These are phyloP conservation scores for Aphis gossypii DNA, from an alignment of 1,140 invertebrate species.

Conservation along the genomic window DNA sequence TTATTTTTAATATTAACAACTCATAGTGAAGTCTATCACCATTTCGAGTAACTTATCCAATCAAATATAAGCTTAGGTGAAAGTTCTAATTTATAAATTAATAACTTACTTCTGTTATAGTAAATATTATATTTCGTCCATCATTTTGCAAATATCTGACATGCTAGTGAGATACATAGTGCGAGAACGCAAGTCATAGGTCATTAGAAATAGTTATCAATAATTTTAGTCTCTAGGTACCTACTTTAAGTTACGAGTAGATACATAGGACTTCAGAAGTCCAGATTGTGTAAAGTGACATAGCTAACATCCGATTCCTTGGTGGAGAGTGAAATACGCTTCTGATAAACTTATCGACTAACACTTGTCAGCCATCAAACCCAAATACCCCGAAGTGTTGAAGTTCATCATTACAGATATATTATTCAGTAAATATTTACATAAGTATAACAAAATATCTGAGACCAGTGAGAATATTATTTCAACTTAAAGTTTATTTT, in stretches of 20 bases:
- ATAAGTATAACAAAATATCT: background rate
- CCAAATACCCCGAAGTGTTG: background rate
- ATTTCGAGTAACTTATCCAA: background rate
- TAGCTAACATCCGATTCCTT: background rate
- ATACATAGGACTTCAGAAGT: background rate
- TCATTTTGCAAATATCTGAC: background rate
- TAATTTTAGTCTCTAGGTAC: background rate
- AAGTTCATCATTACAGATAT: background rate
- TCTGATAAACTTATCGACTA: conserved; percentile 10
- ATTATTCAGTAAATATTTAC: background rate
- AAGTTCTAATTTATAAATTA: background rate
- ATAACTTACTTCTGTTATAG: background rate
- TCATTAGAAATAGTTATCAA: background rate
- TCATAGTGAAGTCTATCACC: background rate
- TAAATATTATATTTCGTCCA: background rate
- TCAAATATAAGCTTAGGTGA: background rate
- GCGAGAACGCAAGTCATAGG: background rate
- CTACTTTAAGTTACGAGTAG: background rate
- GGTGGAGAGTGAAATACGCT: background rate
- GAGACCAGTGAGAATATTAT: background rate
- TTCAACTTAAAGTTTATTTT: background rate
- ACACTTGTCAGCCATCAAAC: background rate
- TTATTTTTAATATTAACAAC: background rate
- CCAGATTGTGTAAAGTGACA: background rate
- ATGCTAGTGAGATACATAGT: background rate